Conservation (phyloP, 2,113 vertebrate genomes). For the Leptodactylus fuscus region DNA sequence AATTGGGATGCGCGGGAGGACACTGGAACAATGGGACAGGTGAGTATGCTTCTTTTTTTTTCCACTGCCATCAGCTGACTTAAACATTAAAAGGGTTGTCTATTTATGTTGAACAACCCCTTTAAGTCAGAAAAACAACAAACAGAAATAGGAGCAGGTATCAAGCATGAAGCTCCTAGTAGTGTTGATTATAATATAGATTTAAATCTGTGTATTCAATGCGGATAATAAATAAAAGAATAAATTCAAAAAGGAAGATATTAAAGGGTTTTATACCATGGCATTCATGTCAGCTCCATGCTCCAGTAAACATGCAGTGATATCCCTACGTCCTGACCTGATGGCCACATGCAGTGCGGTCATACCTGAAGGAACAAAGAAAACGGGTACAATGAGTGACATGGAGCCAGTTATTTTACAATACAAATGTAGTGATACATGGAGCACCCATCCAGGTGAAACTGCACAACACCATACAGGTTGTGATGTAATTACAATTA, state of each 20-base stretch:
- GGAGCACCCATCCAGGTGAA: neutral
- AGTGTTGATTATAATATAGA: neutral
- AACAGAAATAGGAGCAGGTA: neutral
- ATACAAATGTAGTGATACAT: neutral
- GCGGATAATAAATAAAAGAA: neutral
- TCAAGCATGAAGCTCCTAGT: neutral
- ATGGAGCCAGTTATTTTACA: neutral
- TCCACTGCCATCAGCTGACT: too few species aligned
- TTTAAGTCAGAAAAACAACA: neutral
- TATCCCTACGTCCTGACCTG: constrained; percentile 69
- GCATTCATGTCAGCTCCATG: constrained; percentile 83
- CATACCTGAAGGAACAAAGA: constrained; percentile 74
- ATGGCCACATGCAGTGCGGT: constrained; percentile 85
- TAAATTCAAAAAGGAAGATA: neutral
- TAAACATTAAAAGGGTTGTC: too few species aligned
- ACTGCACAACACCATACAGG: neutral
- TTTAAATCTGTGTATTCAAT: neutral
- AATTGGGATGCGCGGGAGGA: too few species aligned
- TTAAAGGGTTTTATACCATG: constrained; percentile 75
- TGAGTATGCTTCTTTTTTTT: too few species aligned
- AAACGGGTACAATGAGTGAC: neutral
- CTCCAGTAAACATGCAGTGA: constrained; percentile 76
- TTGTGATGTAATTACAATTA: neutral
- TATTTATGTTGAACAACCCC: too few species aligned
- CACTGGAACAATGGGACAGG: too few species aligned